phyloP scores from a whole-genome alignment of 2,797 vertebrate genomes.

The Micropoecilia bifurca region DNA sequence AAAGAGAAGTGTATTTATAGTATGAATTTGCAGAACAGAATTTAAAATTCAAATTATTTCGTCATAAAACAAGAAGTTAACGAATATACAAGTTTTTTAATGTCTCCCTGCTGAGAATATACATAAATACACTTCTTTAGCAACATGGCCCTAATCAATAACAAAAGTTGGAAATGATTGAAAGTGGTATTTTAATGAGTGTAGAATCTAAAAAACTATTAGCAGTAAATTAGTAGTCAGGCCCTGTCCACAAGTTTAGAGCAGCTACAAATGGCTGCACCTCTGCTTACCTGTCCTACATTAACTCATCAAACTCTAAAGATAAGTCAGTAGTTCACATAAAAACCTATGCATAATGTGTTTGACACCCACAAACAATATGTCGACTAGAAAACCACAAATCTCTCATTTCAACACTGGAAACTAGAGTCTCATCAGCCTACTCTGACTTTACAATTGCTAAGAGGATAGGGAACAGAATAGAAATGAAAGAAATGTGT shows the following conservation, averaged over 20 bases:
- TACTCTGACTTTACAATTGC: slow-evolving; percentile 40
- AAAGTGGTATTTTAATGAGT: background rate
- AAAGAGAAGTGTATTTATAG: background rate
- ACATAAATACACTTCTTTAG: background rate
- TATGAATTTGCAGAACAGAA: background rate
- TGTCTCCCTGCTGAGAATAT: background rate
- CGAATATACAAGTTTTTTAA: background rate
- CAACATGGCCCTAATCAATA: background rate
- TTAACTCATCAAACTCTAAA: slow-evolving; percentile 52
- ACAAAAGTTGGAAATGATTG: slow-evolving; percentile 1
- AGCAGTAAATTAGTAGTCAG: slow-evolving; percentile 31
- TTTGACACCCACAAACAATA: slow-evolving; percentile 39
- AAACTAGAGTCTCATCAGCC: slow-evolving; percentile 31
- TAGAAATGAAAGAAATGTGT: slow-evolving; percentile 55
- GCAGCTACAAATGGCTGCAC: slow-evolving; percentile 19
- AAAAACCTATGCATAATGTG: slow-evolving; percentile 32
- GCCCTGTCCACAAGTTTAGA: slow-evolving; percentile 33
- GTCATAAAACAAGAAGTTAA: background rate
- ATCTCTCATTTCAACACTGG: slow-evolving; percentile 31
- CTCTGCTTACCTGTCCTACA: slow-evolving; percentile 23
- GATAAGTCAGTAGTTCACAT: slow-evolving; percentile 31
- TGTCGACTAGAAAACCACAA: slow-evolving; percentile 55
- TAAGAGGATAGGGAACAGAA: slow-evolving; percentile 23
- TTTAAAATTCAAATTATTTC: background rate
- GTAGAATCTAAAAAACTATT: slow-evolving; percentile 3